A percentile compares a stretch with the other conserved stretches of the same genome.
Evolutionary conservation across 1,140 invertebrate genomes (phyloP).

Genomic region (Pristionchus pacificus): DNA sequence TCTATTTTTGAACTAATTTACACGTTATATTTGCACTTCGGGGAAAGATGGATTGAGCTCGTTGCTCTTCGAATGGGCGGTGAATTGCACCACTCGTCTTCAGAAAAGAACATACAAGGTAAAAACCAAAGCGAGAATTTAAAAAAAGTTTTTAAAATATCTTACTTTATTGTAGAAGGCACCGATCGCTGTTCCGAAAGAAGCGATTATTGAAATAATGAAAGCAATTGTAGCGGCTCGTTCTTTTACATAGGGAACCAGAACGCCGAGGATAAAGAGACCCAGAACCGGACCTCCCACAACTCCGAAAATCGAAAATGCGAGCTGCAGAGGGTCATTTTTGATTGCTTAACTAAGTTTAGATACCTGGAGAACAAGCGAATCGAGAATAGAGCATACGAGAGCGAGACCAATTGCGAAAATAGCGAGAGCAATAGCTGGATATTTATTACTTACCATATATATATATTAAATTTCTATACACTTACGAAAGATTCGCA

Average conservation of each 20-base stretch:
- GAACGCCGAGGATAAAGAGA: slow-evolving; percentile 41
- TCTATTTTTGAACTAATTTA: too few relatives aligned
- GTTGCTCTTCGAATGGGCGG: too few relatives aligned
- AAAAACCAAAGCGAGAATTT: not conserved
- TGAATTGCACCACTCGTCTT: too few relatives aligned
- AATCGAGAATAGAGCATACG: slow-evolving; percentile 25
- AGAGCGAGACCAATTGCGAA: slow-evolving; percentile 21
- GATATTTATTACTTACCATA: slow-evolving; percentile 6
- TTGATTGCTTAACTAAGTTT: not conserved
- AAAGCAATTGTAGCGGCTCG: slow-evolving; percentile 36
- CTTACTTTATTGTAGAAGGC: slow-evolving; percentile 11
- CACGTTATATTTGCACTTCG: too few relatives aligned
- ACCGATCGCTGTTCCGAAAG: slow-evolving; percentile 27
- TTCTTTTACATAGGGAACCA: slow-evolving; percentile 38
- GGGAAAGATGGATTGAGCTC: too few relatives aligned
- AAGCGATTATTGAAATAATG: slow-evolving; percentile 19
- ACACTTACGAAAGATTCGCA: slow-evolving; percentile 14
- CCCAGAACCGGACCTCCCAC: slow-evolving; percentile 40
- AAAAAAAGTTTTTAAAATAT: slow-evolving; percentile 48
- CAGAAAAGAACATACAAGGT: too few relatives aligned
- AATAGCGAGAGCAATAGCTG: slow-evolving; percentile 40
- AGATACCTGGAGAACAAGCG: slow-evolving; percentile 39
- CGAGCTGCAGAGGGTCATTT: slow-evolving; percentile 29
- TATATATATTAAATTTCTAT: slow-evolving; percentile 10
- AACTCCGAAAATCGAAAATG: slow-evolving; percentile 47